These are phyloP conservation scores for Sternotherus odoratus DNA, from an alignment of 2,797 vertebrate species.

Conservation along the genomic window DNA sequence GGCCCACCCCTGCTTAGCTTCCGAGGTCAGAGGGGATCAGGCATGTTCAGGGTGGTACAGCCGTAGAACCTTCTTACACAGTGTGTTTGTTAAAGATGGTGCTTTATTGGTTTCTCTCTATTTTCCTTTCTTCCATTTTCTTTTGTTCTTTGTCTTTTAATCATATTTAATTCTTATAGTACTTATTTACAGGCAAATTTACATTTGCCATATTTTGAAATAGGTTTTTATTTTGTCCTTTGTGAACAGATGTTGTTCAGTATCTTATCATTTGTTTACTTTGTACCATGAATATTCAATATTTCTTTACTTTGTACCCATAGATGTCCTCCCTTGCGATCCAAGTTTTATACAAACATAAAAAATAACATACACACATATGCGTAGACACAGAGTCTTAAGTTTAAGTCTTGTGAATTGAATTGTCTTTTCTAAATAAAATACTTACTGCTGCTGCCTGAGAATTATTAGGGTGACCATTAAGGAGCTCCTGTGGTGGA, in stretches of 20 bases:
- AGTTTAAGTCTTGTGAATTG: background rate
- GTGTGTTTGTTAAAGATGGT: background rate
- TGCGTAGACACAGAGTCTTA: background rate
- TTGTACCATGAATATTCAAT: background rate
- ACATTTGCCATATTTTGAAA: background rate
- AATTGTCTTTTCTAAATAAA: background rate
- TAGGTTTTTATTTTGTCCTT: background rate
- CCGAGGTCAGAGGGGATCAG: no score
- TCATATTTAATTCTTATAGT: background rate
- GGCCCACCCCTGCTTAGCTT: no score
- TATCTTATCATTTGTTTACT: background rate
- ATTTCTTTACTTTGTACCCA: background rate
- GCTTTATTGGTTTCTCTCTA: background rate
- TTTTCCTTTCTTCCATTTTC: background rate
- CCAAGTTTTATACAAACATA: background rate
- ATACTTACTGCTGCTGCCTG: slow-evolving; percentile 86
- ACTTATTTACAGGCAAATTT: background rate
- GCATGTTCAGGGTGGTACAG: no score
- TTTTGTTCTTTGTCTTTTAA: background rate
- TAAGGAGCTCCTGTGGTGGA: slow-evolving; percentile 91
- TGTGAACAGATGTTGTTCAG: background rate
- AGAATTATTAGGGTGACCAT: slow-evolving; percentile 77
- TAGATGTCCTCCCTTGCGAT: background rate
- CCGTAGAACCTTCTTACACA: no score
- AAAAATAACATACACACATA: background rate